Conservation (phyloP, 2,797 vertebrate species). For the Zenarchopterus dispar region DNA sequence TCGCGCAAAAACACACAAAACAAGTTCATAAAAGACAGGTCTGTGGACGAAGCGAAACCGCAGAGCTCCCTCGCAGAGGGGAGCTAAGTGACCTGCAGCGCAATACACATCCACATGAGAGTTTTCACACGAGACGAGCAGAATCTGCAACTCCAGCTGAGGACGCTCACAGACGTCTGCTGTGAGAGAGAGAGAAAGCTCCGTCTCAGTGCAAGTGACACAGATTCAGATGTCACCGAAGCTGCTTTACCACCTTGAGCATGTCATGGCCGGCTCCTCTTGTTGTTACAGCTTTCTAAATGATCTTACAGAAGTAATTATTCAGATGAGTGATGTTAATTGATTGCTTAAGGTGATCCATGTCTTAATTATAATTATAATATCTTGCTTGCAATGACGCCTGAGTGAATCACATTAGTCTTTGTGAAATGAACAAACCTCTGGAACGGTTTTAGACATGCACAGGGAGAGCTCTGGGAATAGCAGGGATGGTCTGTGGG, state of each 20-base stretch:
- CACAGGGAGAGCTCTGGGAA: background rate
- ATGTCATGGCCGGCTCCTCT: background rate
- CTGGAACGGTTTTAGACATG: background rate
- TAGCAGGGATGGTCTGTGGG: background rate
- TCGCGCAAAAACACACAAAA: conserved; percentile 30
- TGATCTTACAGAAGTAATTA: background rate
- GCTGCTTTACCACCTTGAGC: background rate
- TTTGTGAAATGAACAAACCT: background rate
- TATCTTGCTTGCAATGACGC: background rate
- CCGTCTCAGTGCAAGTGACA: conserved; percentile 3
- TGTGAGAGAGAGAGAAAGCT: conserved; percentile 7
- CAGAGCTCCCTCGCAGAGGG: conserved; percentile 41
- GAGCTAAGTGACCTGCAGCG: conserved; percentile 59
- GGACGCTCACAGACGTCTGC: conserved; percentile 31
- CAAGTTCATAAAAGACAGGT: conserved; percentile 9
- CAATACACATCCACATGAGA: conserved; percentile 63
- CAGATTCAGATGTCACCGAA: background rate
- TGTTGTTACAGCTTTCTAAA: conserved; percentile 2
- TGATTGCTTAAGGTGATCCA: background rate
- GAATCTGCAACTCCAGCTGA: conserved; percentile 55
- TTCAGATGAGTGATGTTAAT: background rate
- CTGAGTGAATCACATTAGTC: conserved; percentile 1
- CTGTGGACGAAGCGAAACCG: conserved; percentile 26
- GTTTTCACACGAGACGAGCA: conserved; percentile 71
- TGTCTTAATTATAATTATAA: background rate